Base-by-base conservation (phyloP, 1,140 invertebrate genomes). In the Drosophila navojoa region DNA sequence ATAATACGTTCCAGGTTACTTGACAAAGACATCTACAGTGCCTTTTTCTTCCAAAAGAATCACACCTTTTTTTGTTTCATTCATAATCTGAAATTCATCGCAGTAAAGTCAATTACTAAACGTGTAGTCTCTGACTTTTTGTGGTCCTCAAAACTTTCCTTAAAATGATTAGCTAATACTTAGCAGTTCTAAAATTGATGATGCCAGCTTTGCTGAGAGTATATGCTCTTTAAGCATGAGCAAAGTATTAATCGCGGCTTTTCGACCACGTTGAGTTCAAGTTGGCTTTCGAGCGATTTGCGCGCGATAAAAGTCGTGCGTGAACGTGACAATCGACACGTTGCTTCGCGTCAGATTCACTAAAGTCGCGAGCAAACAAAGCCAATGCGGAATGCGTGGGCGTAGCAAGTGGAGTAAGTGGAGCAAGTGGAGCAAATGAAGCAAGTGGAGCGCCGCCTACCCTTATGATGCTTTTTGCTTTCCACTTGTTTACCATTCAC, bases 321-420 rank as follows among this genome's bases (percentile, higher is more conserved):
- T 58, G 76, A 81, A 86, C 81, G 81, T 86, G 81, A 86, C 82
- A 81, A 86, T 79, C 76, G 79, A 72, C 71, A 69, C 66, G 47
- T 53, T n/a, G 35, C n/a, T 13, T 38, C 27, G 35, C 22, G 11
- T 11, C 66, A 61, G 42, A 57, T 53, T 68, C 52, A 62, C 77
- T 69, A 52, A 80, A 81, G 78, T 61, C 71, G 75, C 59, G 25
- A 32, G 75, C 69, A 87, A 81, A 81, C 81, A 87, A 72, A 57
- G 63, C 67, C 45, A 47, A 62, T 11, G n/a, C 54, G 50, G 52
- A 19, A 38, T 29, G 53, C 53, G 50, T 49, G 13, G 55, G 38
- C n/a, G n/a, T n/a, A n/a, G n/a, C n/a, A n/a, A n/a, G n/a, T n/a
- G n/a, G n/a, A n/a, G n/a, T n/a, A n/a, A n/a, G n/a, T n/a, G n/a